Conservation (phyloP, 2,113 vertebrate species). For the Merops nubicus region DNA sequence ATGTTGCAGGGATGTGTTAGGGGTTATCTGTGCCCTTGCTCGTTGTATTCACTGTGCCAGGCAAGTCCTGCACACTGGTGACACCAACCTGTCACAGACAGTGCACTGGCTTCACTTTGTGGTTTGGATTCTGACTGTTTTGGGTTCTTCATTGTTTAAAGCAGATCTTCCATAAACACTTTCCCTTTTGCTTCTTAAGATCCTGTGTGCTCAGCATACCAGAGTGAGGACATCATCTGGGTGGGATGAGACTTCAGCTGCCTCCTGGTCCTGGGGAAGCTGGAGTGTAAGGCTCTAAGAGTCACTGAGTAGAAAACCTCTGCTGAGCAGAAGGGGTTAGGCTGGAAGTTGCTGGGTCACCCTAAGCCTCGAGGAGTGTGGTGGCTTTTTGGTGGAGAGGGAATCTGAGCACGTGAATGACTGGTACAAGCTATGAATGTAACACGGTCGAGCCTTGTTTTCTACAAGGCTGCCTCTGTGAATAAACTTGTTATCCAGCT, state of each 20-base stretch:
- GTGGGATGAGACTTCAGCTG: background rate
- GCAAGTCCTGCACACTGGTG: background rate
- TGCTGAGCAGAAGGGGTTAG: background rate
- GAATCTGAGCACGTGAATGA: background rate
- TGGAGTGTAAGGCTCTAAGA: no score
- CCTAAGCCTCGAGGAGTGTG: fast-evolving
- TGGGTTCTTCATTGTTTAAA: constrained; percentile 61
- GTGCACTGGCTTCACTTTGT: background rate
- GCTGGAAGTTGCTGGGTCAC: background rate
- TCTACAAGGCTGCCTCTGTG: background rate
- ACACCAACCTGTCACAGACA: background rate
- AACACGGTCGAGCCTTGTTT: background rate
- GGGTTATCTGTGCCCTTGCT: background rate
- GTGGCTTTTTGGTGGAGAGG: background rate
- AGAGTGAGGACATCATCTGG: constrained; percentile 50
- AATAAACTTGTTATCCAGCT: background rate
- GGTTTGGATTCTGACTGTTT: constrained; percentile 42
- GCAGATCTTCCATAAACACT: constrained; percentile 64
- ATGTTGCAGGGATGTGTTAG: background rate
- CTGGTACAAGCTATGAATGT: background rate
- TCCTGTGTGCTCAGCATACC: constrained; percentile 63
- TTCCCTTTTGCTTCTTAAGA: constrained; percentile 60
- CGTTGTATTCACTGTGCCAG: fast-evolving
- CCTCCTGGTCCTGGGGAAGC: background rate
- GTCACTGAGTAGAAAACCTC: background rate